phyloP scores from a whole-genome alignment of 2,888 invertebrate species.

The Microplitis deprimator region DNA sequence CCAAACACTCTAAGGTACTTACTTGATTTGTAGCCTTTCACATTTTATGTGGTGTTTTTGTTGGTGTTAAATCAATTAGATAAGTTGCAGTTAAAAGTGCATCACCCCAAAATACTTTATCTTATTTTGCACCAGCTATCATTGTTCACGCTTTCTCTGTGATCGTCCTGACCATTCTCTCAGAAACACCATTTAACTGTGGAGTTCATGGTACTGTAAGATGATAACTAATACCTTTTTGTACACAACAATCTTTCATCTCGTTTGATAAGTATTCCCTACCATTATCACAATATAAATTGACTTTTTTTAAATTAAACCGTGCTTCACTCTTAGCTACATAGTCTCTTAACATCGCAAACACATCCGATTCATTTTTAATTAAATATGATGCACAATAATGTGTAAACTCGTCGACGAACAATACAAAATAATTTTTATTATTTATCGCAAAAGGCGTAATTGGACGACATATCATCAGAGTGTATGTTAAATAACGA shows the following conservation, averaged over 20 bases:
- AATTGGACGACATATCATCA: constrained; percentile 43
- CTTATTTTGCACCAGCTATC: background rate
- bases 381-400: constrained; percentile 41
- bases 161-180: constrained; percentile 61
- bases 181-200: constrained; percentile 52
- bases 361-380: constrained; percentile 37
- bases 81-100: constrained; percentile 43
- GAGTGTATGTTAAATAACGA: constrained; percentile 61
- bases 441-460: constrained; percentile 32
- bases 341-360: constrained; percentile 40
- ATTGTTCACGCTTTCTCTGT: constrained; percentile 43
- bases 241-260: constrained; percentile 57
- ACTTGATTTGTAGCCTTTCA: constrained; percentile 38
- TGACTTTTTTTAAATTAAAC: constrained; percentile 40
- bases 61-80: constrained; percentile 42
- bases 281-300: constrained; percentile 49
- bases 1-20: constrained; percentile 44
- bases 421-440: constrained; percentile 43
- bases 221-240: constrained; percentile 60
- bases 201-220: constrained; percentile 60
- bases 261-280: constrained; percentile 61
- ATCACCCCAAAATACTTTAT: constrained; percentile 3
- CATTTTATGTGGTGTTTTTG: constrained; percentile 39
- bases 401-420: constrained; percentile 44
- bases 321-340: constrained; percentile 43